phyloP scores from a whole-genome alignment of 2,113 vertebrate species.

The Pan paniscus region DNA sequence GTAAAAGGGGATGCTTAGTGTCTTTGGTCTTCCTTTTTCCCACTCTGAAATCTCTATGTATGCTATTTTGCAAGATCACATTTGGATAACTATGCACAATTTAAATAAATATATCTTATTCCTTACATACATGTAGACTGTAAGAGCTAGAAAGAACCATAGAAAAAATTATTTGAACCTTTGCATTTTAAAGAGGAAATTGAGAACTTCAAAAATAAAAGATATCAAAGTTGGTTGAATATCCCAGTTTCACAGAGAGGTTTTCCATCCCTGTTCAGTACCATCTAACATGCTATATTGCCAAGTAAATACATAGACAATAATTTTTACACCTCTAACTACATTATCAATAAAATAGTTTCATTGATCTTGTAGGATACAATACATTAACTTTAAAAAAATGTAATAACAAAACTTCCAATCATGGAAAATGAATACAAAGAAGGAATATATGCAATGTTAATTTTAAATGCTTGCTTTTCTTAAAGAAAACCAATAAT shows the following conservation, averaged over 20 bases:
- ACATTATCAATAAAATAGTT: not conserved
- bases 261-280: not conserved
- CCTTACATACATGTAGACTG: not conserved
- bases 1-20: not conserved
- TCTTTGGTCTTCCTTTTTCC: not conserved
- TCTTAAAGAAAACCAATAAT: not conserved
- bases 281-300: not conserved
- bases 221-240: not conserved
- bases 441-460: not conserved
- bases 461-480: not conserved
- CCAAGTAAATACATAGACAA: not conserved
- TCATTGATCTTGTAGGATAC: not conserved
- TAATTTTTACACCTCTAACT: not conserved
- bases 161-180: not conserved
- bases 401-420: not conserved
- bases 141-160: not conserved
- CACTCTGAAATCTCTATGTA: not conserved
- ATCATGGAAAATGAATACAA: not conserved
- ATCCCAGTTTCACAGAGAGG: not conserved
- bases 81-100: not conserved
- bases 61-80: not conserved
- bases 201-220: not conserved
- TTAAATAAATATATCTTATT: not conserved
- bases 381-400: not conserved
- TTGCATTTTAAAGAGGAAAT: conserved; percentile 21